phyloP scores from a whole-genome alignment of 2,888 invertebrate species.

The Girardia tigrina region DNA sequence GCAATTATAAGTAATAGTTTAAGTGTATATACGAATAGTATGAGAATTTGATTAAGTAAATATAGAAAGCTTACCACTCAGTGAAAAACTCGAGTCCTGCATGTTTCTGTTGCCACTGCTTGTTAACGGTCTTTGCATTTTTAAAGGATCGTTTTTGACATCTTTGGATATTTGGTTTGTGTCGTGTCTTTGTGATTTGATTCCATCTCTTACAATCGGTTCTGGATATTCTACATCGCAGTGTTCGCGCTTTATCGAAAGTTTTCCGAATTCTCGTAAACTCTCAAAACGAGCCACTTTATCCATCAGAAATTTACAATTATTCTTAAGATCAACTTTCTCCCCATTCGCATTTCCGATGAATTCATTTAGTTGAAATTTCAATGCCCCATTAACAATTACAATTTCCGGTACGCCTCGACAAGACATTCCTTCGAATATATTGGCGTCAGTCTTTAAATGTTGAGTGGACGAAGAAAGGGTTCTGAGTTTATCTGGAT shows the following conservation, averaged over 20 bases:
- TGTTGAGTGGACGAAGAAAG: neutral
- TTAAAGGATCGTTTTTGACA: neutral
- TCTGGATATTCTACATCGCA: neutral
- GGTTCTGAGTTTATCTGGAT: neutral
- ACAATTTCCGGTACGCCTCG: neutral
- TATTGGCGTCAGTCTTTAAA: neutral
- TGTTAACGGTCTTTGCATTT: conserved; percentile 12
- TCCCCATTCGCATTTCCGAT: neutral
- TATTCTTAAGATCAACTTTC: neutral
- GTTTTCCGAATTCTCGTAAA: neutral
- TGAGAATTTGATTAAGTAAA: too few species aligned
- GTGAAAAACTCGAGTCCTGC: neutral
- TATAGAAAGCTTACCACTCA: neutral
- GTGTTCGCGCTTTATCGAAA: neutral
- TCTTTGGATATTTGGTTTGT: neutral
- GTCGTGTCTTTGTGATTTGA: neutral
- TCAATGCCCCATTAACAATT: neutral
- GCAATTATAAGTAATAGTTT: too few species aligned
- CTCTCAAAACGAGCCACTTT: neutral
- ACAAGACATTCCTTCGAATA: conserved; percentile 9
- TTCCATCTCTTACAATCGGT: neutral
- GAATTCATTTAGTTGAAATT: neutral
- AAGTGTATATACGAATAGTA: too few species aligned
- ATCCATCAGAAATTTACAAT: neutral
- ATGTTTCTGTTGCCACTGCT: conserved; percentile 1